phyloP scores from a whole-genome alignment of 2,797 vertebrate species.

The Anableps anableps region DNA sequence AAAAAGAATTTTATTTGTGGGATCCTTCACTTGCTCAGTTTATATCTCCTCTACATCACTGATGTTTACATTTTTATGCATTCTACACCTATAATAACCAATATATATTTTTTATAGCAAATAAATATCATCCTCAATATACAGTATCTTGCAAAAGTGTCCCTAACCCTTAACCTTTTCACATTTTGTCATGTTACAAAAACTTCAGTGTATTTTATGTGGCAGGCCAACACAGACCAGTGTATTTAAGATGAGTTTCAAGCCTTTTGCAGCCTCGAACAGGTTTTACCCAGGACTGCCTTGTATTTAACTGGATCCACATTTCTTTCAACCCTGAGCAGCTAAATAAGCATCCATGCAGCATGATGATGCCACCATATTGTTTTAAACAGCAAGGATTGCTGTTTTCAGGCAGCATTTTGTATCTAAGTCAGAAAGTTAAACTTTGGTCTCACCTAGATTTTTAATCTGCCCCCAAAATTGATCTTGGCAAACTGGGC shows the following conservation, averaged over 20 bases:
- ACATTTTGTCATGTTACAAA: background rate
- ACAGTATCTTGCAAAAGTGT: background rate
- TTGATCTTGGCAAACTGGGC: too few relatives aligned
- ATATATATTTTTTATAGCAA: background rate
- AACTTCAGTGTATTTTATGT: background rate
- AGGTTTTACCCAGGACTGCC: too few relatives aligned
- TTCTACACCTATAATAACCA: background rate
- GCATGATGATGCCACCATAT: background rate
- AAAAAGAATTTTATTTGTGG: background rate
- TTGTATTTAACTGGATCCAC: background rate
- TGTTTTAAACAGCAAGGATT: background rate
- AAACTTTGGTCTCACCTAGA: too few relatives aligned
- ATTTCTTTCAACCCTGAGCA: background rate
- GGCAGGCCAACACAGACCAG: background rate
- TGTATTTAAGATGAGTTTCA: background rate
- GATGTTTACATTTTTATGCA: background rate
- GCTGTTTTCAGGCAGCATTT: too few relatives aligned
- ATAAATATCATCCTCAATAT: background rate
- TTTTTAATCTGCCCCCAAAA: too few relatives aligned
- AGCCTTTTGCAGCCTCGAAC: background rate
- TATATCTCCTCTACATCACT: background rate
- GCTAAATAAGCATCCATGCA: background rate
- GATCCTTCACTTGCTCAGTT: background rate
- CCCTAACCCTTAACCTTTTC: background rate
- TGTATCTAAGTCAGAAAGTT: too few relatives aligned